phyloP scores from a whole-genome alignment of 2,797 vertebrate species.

The Tauraco hartlaubi region DNA sequence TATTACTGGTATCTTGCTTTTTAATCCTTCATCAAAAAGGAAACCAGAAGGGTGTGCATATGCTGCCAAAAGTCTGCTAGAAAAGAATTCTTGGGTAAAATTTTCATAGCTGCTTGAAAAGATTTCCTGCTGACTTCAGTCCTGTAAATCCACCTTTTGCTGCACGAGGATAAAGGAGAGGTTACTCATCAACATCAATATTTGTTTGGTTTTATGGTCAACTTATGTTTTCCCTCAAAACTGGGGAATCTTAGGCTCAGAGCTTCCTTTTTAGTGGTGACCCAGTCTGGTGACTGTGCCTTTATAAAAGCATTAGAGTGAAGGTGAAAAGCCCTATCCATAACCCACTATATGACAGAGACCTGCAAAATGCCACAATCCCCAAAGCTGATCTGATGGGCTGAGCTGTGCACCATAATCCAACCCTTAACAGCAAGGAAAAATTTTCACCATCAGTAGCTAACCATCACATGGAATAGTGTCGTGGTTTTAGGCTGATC shows the following conservation, averaged over 20 bases:
- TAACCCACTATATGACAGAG: neutral
- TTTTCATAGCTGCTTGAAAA: constrained; percentile 23
- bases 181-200: neutral
- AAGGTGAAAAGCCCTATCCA: neutral
- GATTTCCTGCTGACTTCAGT: constrained; percentile 35
- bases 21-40: constrained; percentile 20
- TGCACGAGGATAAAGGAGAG: neutral
- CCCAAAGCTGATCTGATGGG: neutral
- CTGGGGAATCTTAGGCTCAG: neutral
- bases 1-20: constrained; percentile 36
- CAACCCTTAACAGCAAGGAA: neutral
- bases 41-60: constrained; percentile 2
- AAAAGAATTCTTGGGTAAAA: constrained; percentile 30
- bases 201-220: neutral
- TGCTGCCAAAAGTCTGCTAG: constrained; percentile 29
- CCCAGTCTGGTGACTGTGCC: neutral
- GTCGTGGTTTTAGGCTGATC: too few relatives aligned
- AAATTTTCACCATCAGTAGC: neutral
- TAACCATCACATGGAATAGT: neutral
- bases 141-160: neutral
- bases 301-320: neutral
- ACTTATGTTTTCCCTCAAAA: neutral
- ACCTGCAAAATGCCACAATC: neutral
- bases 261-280: neutral
- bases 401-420: neutral